Evolutionary conservation across 2,113 vertebrate genomes (phyloP).

Genomic region (Epinephelus moara): DNA sequence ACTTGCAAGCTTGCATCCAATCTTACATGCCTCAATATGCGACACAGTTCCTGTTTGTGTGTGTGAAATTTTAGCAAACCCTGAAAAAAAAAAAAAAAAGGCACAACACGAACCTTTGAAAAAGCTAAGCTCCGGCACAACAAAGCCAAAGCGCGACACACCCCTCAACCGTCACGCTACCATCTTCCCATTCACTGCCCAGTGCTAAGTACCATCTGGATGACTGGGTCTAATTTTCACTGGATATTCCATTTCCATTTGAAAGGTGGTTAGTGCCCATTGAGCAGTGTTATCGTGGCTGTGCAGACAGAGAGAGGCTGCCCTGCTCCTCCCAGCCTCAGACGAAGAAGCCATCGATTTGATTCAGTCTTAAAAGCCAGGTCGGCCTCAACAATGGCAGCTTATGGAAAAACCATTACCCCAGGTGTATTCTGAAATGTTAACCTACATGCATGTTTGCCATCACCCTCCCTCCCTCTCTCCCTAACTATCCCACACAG

Average conservation of each 20-base stretch:
- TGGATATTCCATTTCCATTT: conserved; percentile 77
- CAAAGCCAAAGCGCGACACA: conserved; percentile 48
- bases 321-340: conserved; percentile 57
- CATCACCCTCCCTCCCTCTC: conserved; percentile 10
- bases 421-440: conserved; percentile 73
- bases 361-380: conserved; percentile 78
- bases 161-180: conserved; percentile 42
- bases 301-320: conserved; percentile 67
- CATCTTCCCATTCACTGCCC: conserved; percentile 47
- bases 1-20: conserved; percentile 66
- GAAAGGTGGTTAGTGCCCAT: conserved; percentile 72
- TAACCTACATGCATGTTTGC: conserved; percentile 67
- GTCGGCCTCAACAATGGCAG: conserved; percentile 73
- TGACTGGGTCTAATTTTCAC: conserved; percentile 70
- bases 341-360: conserved; percentile 78
- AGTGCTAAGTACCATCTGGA: conserved; percentile 56
- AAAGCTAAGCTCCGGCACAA: conserved; percentile 35
- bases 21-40: conserved; percentile 37
- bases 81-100: conserved; percentile 23
- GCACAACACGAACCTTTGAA: conserved; percentile 10
- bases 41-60: conserved; percentile 18
- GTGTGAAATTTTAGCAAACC: conserved; percentile 10
- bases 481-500: conserved; percentile 34
- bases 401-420: conserved; percentile 80
- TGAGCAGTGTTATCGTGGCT: conserved; percentile 72